These are phyloP conservation scores for Balanococcus diminutus DNA, from an alignment of 2,888 invertebrate genomes.

Conservation along the genomic window DNA sequence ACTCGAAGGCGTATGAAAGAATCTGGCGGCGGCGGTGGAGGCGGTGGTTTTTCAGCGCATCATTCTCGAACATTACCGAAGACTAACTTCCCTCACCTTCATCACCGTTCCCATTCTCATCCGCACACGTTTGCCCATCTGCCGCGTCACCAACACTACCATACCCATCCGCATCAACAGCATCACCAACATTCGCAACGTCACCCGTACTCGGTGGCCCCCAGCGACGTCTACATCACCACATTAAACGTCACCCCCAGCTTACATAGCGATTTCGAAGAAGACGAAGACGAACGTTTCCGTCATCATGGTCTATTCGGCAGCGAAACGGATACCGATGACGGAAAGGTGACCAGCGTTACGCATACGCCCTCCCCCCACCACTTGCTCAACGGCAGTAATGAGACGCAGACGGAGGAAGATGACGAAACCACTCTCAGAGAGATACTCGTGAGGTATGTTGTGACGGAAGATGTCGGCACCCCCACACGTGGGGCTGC, in stretches of 20 bases:
- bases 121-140: constrained; percentile 48
- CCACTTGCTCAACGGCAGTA: constrained; percentile 61
- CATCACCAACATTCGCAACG: constrained; percentile 37
- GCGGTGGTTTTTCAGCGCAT: constrained; percentile 55
- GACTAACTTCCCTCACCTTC: constrained; percentile 52
- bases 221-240: not conserved
- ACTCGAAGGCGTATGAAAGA: constrained; percentile 57
- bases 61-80: constrained; percentile 49
- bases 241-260: constrained; percentile 5
- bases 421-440: constrained; percentile 91
- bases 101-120: constrained; percentile 53
- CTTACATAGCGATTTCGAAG: constrained; percentile 30
- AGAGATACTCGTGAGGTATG: constrained; percentile 92
- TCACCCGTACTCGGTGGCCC: constrained; percentile 34
- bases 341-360: constrained; percentile 60
- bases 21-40: constrained; percentile 57
- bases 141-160: constrained; percentile 32
- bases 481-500: not conserved
- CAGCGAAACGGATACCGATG: constrained; percentile 61
- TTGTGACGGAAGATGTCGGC: constrained; percentile 58
- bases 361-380: constrained; percentile 60
- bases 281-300: constrained; percentile 47
- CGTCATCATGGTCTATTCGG: constrained; percentile 57
- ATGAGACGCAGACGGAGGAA: constrained; percentile 61
- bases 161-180: constrained; percentile 18